phyloP scores from a whole-genome alignment of 2,113 vertebrate species.

The Athene cunicularia region DNA sequence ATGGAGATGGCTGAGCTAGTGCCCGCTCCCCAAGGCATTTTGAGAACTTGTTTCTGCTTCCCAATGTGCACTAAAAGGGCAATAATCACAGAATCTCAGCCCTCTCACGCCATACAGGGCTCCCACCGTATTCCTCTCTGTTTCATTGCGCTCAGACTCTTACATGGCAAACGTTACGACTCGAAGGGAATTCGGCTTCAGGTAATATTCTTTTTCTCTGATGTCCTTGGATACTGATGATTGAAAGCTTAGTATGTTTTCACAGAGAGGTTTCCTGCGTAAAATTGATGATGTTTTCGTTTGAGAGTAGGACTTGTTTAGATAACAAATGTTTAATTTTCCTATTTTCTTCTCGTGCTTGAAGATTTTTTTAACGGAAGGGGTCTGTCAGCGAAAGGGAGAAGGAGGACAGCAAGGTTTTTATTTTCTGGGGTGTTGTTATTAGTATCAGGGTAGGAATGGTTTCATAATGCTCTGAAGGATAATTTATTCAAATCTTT shows the following conservation, averaged over 20 bases:
- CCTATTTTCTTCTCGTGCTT: background rate
- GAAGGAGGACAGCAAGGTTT: background rate
- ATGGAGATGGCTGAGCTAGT: background rate
- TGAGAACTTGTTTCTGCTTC: conserved; percentile 26
- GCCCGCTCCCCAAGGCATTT: background rate
- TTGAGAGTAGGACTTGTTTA: background rate
- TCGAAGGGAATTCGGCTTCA: background rate
- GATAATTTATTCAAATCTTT: background rate
- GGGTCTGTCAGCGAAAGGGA: background rate
- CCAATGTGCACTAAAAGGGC: background rate
- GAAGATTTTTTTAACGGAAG: background rate
- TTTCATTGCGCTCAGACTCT: background rate
- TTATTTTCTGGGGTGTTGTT: rapidly evolving
- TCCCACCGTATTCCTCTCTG: background rate
- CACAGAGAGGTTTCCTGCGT: background rate
- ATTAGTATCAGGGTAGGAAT: background rate
- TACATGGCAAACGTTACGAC: background rate
- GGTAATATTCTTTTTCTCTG: background rate
- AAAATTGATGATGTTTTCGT: background rate
- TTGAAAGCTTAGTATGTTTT: background rate
- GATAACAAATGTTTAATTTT: background rate
- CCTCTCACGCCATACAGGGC: background rate
- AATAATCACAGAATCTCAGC: background rate
- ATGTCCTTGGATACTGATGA: background rate
- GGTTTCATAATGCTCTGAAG: background rate